Evolutionary conservation across 2,113 vertebrate genomes (phyloP), one percentile per base, ranked within the genome.

Genomic region (Ctenomys sociabilis): DNA sequence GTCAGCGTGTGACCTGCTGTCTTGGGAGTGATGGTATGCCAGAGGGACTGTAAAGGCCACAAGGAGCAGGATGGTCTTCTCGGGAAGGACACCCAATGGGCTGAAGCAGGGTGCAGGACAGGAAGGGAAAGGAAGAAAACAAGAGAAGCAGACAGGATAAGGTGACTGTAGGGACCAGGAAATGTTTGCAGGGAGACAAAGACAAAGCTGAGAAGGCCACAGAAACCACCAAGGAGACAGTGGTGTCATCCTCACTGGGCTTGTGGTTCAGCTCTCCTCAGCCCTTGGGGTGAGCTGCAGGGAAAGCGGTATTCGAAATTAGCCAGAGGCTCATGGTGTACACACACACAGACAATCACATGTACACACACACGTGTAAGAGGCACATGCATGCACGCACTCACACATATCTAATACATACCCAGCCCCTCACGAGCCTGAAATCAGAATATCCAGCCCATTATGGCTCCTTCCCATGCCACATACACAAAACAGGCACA

Each of bases 141-240:
- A 2, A 17, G 1, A 0, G 54, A 1, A 0, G 13, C 0, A 10
- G 14, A 7, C 1, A 14, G 24, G 30, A 35, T 0, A 5, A 11
- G 8, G 2, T 14, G 28, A 28, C 0, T 9, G 30, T 7, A 13
- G 40, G 75, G 4, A 1, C 1, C 7, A 0, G 68, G 63, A 37
- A 45, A 10, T 4, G 5, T 0, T 17, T 16, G 26, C 0, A 57
- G 14, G 77, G 40, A 64, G 68, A 28, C 16, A 54, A 30, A 26
- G 35, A 2, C 22, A 35, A 40, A 13, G 4, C 1, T 3, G 26
- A 40, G 22, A 35, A 64, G 28, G 32, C 66, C 0, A 0, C 0
- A 1, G 17, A 24, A 57, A 54, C 21, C 77, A 28, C 2, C 30
- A 68, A 40, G 21, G 54, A 21, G 26, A 9, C 1, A 16, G 43